Conservation (phyloP, 2,797 vertebrate species). For the Buceros bicornis region DNA sequence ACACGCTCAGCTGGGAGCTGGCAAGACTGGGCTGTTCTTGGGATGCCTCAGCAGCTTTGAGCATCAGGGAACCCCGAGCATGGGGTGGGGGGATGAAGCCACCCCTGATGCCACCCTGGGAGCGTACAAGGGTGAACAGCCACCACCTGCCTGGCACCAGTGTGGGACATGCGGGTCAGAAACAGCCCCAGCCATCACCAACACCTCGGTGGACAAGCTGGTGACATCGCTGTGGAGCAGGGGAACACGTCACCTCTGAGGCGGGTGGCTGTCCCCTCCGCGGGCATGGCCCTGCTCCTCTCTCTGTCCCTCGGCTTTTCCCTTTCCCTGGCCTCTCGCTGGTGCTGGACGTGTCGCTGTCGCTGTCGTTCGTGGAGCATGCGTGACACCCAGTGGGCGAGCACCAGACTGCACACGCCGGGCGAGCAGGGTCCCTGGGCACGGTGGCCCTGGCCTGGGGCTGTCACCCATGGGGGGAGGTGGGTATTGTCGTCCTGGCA, state of each 20-base stretch:
- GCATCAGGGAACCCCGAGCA: accelerated
- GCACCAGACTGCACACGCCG: neutral
- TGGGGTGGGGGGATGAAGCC: accelerated
- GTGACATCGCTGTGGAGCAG: neutral
- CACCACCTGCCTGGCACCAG: accelerated
- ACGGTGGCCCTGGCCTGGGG: accelerated
- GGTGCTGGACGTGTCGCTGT: accelerated
- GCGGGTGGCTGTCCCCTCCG: neutral
- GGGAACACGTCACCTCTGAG: neutral
- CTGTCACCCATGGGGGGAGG: neutral
- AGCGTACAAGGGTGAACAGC: neutral
- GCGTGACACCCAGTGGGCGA: slow-evolving; percentile 45
- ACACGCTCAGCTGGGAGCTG: neutral
- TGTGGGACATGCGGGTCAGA: too few relatives aligned
- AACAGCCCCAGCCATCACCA: neutral
- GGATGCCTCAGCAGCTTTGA: neutral
- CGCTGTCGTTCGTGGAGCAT: neutral
- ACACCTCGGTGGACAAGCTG: neutral
- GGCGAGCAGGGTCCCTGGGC: accelerated
- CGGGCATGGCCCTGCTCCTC: neutral
- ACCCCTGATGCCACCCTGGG: neutral
- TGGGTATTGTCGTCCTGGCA: neutral
- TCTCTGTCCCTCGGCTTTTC: neutral
- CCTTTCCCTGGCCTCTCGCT: neutral
- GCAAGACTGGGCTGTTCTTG: neutral